These are phyloP conservation scores for Platyrinchus mystaceus DNA, from an alignment of 2,797 vertebrate genomes.

Conservation along the genomic window DNA sequence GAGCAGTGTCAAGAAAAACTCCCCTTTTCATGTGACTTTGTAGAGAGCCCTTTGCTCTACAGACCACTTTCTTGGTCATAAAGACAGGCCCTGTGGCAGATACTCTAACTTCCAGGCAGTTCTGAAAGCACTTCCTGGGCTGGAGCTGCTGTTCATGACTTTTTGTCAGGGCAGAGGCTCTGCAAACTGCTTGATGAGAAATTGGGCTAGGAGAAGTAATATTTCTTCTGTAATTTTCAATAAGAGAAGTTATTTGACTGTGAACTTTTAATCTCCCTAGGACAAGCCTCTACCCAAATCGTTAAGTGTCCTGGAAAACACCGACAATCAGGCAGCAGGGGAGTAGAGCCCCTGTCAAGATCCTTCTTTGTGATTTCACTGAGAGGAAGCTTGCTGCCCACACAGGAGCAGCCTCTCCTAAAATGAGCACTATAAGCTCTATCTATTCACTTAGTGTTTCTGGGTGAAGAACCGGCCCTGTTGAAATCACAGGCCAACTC, in stretches of 20 bases:
- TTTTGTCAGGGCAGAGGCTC: not conserved
- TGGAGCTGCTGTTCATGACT: not conserved
- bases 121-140: not conserved
- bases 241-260: not conserved
- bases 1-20: not conserved
- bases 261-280: not conserved
- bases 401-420: not conserved
- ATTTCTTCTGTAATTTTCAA: not conserved
- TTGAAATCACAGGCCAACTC: not conserved
- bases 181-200: not conserved
- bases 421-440: not conserved
- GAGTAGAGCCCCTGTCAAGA: constrained; percentile 39
- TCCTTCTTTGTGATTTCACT: not conserved
- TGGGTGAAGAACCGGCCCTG: not conserved
- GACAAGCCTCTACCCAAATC: not conserved
- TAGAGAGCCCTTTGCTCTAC: not conserved
- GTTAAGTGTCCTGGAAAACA: not conserved
- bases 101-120: not conserved
- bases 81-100: not conserved
- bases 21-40: not conserved
- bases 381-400: not conserved
- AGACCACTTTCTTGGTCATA: not conserved
- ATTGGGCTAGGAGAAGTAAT: not conserved
- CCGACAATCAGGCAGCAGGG: not conserved
- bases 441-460: not conserved